phyloP scores from a whole-genome alignment of 2,797 vertebrate genomes.

The Botia kubotai region DNA sequence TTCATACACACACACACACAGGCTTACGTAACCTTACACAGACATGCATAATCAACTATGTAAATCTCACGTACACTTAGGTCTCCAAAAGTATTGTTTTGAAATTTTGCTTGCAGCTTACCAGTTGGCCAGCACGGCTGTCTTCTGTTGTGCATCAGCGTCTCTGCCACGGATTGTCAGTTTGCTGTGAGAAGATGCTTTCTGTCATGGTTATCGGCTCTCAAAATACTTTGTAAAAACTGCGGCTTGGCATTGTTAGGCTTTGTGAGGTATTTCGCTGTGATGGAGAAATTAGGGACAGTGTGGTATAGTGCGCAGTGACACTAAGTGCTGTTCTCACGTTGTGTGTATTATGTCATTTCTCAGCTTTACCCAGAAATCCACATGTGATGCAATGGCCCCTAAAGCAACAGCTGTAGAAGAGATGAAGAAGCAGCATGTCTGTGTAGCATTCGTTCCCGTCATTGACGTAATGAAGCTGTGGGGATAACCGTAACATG shows the following conservation, averaged over 20 bases:
- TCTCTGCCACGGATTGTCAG: conserved; percentile 2
- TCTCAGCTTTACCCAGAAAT: neutral
- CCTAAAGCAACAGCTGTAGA: neutral
- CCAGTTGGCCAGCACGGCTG: neutral
- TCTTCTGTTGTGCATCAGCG: neutral
- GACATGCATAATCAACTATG: neutral
- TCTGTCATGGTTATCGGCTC: neutral
- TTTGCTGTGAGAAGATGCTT: conserved; percentile 12
- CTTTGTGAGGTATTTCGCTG: neutral
- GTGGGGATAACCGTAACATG: conserved; percentile 30
- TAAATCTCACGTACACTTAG: neutral
- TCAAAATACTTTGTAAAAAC: conserved; percentile 5
- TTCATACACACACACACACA: neutral
- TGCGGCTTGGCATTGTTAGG: neutral
- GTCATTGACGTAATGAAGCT: conserved; percentile 10
- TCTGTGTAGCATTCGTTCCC: conserved; percentile 23
- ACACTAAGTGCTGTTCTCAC: neutral
- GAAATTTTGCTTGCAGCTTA: neutral
- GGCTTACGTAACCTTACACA: neutral
- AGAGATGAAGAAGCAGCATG: conserved; percentile 7
- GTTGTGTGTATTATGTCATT: neutral
- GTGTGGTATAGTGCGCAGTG: neutral
- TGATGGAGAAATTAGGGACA: neutral
- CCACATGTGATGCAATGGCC: neutral
- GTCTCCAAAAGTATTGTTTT: neutral